Conservation (phyloP, 2,113 vertebrate species). For the Eubucco bourcierii region DNA sequence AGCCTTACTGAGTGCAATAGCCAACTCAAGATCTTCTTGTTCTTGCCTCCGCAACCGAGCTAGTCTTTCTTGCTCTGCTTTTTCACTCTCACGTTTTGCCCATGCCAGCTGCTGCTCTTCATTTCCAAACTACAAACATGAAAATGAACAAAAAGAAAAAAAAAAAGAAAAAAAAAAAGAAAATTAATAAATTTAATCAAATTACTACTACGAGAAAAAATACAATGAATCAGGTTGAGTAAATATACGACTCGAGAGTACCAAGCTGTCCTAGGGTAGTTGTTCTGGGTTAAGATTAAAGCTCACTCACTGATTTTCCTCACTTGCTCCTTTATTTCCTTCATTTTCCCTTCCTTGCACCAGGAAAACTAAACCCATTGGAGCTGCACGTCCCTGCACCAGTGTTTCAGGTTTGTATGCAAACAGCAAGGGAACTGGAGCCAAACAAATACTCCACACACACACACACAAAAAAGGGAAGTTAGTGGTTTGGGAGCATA, state of each 20-base stretch:
- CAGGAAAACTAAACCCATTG: neutral
- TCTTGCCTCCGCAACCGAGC: conserved; percentile 91
- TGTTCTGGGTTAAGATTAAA: neutral
- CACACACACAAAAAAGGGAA: neutral
- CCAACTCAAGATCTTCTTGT: conserved; percentile 96
- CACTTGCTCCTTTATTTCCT: neutral
- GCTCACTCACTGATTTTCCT: neutral
- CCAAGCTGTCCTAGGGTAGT: neutral
- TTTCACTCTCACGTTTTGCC: conserved; percentile 96
- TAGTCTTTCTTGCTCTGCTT: conserved; percentile 91
- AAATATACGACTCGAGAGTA: neutral
- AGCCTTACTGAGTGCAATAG: conserved; percentile 97
- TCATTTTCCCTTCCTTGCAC: conserved; percentile 18
- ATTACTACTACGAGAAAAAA: neutral
- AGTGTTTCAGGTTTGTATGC: neutral
- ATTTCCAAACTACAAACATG: conserved; percentile 88
- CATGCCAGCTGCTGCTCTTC: conserved; percentile 98
- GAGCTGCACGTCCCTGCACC: neutral
- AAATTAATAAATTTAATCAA: neutral
- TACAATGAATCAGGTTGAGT: neutral
- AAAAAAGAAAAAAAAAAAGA: neutral
- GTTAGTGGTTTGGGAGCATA: conserved; percentile 3
- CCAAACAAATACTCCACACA: neutral
- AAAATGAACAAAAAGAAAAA: neutral
- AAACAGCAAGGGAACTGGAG: neutral